Base-by-base conservation (phyloP, 2,888 invertebrate genomes). In the Pyrrhia umbra region DNA sequence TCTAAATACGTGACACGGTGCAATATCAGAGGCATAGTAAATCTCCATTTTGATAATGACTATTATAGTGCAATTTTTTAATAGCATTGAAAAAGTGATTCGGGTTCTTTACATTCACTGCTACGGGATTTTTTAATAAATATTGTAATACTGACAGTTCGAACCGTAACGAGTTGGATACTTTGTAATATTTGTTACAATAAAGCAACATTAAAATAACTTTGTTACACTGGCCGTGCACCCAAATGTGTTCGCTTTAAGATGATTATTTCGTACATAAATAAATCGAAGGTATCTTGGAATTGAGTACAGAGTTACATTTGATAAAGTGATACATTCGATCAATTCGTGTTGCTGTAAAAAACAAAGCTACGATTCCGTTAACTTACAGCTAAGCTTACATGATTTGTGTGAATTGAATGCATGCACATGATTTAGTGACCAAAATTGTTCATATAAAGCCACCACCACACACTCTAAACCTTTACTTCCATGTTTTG, bases 401-500 rank as follows among this genome's bases (percentile, higher is more conserved):
- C 86, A 90, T 88, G 88, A 85, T 83, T 88, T 89, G 91, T 91
- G 93, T 90, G 89, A 91, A 90, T 88, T 90, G 88, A 91, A 91
- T 89, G 92, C 94, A 95, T 94, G 94, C 94, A 94, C 89, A 94
- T 94, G 92, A 93, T 90, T 89, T 85, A 87, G 93, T 92, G 93
- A 91, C 84, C 86, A 85, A 85, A 86, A 83, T 81, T 86, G 84
- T 83, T 90, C 88, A 85, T 88, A 86, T 90, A 89, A 93, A 94
- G 93, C 94, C 94, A 94, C 93, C 94, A 95, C 94, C 94, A 95
- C 94, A 95, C 94, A 95, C 94, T 95, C 94, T 93, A 91, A 92
- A 95, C 94, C 94, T 91, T 90, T 81, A 92, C 94, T 94, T 94
- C 94, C 94, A 89, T 90, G 84, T 89, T 88, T 84, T 86, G 66